Evolutionary conservation across 2,113 vertebrate genomes (phyloP).

Genomic region (Naja naja): DNA sequence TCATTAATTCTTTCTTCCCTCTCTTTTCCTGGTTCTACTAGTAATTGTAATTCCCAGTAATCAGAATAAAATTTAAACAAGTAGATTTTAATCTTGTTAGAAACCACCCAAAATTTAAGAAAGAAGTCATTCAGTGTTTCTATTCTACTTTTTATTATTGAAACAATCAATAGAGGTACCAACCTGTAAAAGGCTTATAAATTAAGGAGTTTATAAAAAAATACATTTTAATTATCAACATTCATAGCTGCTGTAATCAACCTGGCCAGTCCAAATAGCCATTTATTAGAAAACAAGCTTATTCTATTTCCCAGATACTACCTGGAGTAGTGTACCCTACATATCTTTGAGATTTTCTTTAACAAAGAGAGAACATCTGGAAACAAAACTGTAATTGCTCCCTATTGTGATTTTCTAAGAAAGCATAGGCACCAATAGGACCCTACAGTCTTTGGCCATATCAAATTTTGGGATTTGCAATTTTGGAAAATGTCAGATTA

Average conservation of each 20-base stretch:
- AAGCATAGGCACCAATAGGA: neutral
- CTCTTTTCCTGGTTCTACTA: neutral
- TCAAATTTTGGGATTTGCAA: neutral
- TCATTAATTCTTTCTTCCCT: neutral
- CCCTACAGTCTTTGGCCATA: neutral
- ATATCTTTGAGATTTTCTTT: neutral
- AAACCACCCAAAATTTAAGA: neutral
- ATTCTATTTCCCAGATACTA: neutral
- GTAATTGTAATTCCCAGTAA: neutral
- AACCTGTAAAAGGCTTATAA: neutral
- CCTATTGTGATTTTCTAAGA: neutral
- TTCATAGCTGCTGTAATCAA: constrained; percentile 9
- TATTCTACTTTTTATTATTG: neutral
- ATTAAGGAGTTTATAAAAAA: constrained; percentile 30
- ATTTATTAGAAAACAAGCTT: neutral
- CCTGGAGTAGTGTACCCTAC: neutral
- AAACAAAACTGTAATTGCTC: neutral
- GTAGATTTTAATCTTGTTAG: neutral
- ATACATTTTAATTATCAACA: constrained; percentile 36
- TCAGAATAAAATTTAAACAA: constrained; percentile 24
- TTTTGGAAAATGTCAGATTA: neutral
- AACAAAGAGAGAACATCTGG: neutral
- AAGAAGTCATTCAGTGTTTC: neutral
- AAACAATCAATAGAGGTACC: neutral
- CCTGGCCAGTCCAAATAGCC: neutral